Percentiles rank a stretch among this genome's conserved stretches.
Evolutionary conservation across 2,113 vertebrate genomes (phyloP).

Genomic region (Tretioscincus oriximinensis): DNA sequence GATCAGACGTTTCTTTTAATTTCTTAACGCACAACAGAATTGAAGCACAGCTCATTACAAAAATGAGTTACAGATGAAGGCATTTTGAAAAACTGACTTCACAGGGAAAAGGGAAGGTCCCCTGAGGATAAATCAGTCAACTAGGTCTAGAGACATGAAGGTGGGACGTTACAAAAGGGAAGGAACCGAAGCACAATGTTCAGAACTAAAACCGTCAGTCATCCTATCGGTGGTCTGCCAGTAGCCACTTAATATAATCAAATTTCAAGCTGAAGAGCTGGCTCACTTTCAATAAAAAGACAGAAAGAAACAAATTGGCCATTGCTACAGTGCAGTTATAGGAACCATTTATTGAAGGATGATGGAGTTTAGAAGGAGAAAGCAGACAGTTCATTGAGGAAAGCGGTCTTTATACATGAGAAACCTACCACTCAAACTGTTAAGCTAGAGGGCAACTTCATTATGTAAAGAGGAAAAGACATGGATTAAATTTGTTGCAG

Average conservation of each 20-base stretch:
- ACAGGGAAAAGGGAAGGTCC: neutral
- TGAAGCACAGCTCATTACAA: constrained; percentile 54
- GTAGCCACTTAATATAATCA: neutral
- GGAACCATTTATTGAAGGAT: neutral
- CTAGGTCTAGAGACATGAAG: neutral
- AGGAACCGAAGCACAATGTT: neutral
- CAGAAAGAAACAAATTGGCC: neutral
- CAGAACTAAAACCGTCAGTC: constrained; percentile 6
- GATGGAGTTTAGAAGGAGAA: neutral
- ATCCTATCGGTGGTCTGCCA: neutral
- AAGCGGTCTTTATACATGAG: neutral
- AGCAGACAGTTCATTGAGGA: neutral
- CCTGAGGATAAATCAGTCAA: constrained; percentile 15
- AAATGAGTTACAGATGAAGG: constrained; percentile 31
- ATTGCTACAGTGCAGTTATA: neutral
- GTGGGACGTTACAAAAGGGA: neutral
- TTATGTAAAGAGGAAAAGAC: too few relatives aligned
- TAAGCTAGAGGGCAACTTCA: neutral
- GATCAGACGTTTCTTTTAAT: constrained; percentile 57
- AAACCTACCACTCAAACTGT: neutral
- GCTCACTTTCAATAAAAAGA: constrained; percentile 1
- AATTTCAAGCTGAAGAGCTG: neutral
- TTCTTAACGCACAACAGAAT: constrained; percentile 53
- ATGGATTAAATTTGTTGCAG: neutral
- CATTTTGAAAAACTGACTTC: neutral